phyloP scores from a whole-genome alignment of 1,140 invertebrate genomes.

The Vanessa atalanta region DNA sequence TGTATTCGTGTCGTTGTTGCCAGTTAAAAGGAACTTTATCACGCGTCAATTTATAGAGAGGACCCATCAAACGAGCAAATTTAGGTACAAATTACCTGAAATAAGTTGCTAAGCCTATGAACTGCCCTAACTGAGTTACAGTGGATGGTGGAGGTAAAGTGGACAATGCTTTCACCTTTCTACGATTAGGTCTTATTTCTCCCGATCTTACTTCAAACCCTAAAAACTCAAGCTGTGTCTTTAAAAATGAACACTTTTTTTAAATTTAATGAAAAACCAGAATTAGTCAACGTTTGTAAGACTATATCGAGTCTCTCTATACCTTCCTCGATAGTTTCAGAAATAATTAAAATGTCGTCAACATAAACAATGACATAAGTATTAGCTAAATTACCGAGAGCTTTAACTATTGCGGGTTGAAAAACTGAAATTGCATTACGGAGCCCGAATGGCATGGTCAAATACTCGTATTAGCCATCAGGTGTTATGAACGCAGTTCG shows the following conservation, averaged over 20 bases:
- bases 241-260: slow-evolving; percentile 4
- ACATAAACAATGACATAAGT: background rate
- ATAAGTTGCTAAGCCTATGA: too few species aligned
- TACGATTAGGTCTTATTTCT: too few species aligned
- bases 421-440: slow-evolving; percentile 5
- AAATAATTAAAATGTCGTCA: slow-evolving; percentile 14
- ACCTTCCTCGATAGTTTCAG: background rate
- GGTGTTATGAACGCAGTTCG: slow-evolving; percentile 10
- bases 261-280: slow-evolving; percentile 15
- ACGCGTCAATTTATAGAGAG: too few species aligned
- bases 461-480: slow-evolving; percentile 2
- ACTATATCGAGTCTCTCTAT: slow-evolving; percentile 12
- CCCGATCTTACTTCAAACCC: too few species aligned
- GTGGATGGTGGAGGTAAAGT: too few species aligned
- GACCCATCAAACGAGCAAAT: too few species aligned
- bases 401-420: slow-evolving; percentile 11
- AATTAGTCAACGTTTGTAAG: background rate
- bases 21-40: too few species aligned
- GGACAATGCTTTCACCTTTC: too few species aligned
- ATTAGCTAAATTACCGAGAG: slow-evolving; percentile 7
- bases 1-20: too few species aligned
- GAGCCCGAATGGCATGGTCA: slow-evolving; percentile 11
- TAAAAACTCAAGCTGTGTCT: background rate
- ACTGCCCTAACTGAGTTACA: too few species aligned
- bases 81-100: too few species aligned